phyloP scores from a whole-genome alignment of 2,888 invertebrate genomes.

The Odontomyia ornata region DNA sequence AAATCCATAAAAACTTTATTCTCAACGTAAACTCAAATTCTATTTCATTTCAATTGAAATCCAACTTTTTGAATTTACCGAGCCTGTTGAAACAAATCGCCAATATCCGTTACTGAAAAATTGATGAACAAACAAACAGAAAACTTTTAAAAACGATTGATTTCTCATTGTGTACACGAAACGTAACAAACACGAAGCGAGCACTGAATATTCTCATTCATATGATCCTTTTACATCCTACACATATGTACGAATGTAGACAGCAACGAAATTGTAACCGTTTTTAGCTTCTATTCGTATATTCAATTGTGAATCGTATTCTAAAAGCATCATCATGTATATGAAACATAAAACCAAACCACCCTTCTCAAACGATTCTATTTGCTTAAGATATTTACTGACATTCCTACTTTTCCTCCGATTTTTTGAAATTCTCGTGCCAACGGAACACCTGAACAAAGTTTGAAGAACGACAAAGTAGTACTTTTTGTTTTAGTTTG shows the following conservation, averaged over 20 bases:
- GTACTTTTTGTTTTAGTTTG: constrained; percentile 62
- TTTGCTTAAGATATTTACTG: constrained; percentile 47
- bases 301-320: too few species aligned
- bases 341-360: too few species aligned
- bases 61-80: constrained; percentile 30
- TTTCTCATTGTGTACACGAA: constrained; percentile 18
- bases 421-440: constrained; percentile 26
- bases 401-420: constrained; percentile 32
- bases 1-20: too few species aligned
- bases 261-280: background rate
- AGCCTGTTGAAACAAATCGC: constrained; percentile 44
- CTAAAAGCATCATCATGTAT: too few species aligned
- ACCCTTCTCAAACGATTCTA: constrained; percentile 22
- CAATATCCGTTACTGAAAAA: constrained; percentile 48
- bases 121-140: constrained; percentile 46
- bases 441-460: constrained; percentile 11
- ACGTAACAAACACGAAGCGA: constrained; percentile 54
- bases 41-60: too few species aligned
- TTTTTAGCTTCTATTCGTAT: too few species aligned
- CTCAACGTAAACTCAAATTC: too few species aligned
- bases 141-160: constrained; percentile 44
- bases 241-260: background rate
- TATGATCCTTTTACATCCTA: background rate
- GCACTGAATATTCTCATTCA: constrained; percentile 49
- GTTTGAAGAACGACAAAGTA: constrained; percentile 46